Evolutionary conservation across 2,888 invertebrate species (phyloP).

Genomic region (Tiliacea citrago): DNA sequence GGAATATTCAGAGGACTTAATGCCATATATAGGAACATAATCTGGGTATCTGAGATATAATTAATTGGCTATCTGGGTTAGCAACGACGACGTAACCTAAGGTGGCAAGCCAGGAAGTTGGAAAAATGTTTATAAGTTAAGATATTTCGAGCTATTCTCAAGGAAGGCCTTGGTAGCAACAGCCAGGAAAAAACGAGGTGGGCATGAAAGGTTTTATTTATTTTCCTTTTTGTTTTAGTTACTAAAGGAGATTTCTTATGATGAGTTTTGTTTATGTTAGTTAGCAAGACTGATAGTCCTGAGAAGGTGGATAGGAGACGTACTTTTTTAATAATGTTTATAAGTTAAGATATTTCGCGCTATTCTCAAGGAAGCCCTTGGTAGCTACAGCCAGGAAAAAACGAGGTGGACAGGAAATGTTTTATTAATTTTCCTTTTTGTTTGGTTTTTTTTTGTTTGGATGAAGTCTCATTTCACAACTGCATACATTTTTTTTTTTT

Average conservation of each 20-base stretch:
- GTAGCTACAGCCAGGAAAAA: too few relatives aligned
- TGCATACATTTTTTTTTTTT: too few relatives aligned
- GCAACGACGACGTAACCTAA: constrained; percentile 16
- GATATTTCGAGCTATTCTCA: neutral
- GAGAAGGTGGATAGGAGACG: too few relatives aligned
- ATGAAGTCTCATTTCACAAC: neutral
- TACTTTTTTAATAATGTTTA: too few relatives aligned
- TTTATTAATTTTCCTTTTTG: too few relatives aligned
- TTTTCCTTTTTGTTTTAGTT: neutral
- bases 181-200: neutral
- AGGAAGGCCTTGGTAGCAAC: neutral
- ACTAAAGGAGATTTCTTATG: neutral
- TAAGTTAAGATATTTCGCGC: too few relatives aligned
- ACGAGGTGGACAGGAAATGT: too few relatives aligned
- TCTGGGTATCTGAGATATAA: constrained; percentile 11
- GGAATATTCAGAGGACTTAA: neutral
- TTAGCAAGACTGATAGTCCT: too few relatives aligned
- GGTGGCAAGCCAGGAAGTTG: constrained; percentile 3
- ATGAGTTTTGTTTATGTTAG: neutral
- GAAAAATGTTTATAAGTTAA: neutral
- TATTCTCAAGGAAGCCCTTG: too few relatives aligned
- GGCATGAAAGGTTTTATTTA: neutral
- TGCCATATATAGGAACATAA: neutral
- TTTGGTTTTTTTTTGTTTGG: too few relatives aligned
- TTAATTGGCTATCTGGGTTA: neutral